These are phyloP conservation scores for Heteromormyrus szaboi DNA, from an alignment of 2,797 vertebrate genomes.

Conservation along the genomic window DNA sequence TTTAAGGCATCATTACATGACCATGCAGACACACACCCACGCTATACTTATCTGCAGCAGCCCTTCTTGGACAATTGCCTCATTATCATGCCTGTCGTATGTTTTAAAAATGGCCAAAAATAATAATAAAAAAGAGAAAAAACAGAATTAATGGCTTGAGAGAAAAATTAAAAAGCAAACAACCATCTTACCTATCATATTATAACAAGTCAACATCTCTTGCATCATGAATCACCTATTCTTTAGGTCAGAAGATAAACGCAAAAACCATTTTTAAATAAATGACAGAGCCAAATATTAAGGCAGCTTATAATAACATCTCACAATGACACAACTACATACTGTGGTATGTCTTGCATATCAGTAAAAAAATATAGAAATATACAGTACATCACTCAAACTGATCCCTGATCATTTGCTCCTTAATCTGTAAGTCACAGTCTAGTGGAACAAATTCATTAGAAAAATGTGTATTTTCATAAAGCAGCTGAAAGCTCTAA, in stretches of 20 bases:
- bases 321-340: background rate
- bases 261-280: background rate
- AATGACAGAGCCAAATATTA: background rate
- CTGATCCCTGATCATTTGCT: background rate
- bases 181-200: constrained; percentile 57
- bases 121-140: background rate
- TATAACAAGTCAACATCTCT: constrained; percentile 65
- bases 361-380: background rate
- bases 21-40: constrained; percentile 51
- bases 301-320: background rate
- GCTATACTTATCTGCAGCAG: constrained; percentile 48
- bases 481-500: background rate
- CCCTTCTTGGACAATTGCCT: constrained; percentile 9
- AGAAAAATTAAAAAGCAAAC: background rate
- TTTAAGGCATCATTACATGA: constrained; percentile 34
- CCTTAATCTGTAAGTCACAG: background rate
- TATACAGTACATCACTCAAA: background rate
- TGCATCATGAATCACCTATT: constrained; percentile 57
- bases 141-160: background rate
- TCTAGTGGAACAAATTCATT: background rate
- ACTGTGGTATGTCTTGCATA: background rate
- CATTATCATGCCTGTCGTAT: background rate
- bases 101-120: constrained; percentile 25
- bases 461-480: background rate
- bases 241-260: constrained; percentile 22